Base-by-base conservation (phyloP, 2,888 invertebrate species). In the Parasteatoda lunata region DNA sequence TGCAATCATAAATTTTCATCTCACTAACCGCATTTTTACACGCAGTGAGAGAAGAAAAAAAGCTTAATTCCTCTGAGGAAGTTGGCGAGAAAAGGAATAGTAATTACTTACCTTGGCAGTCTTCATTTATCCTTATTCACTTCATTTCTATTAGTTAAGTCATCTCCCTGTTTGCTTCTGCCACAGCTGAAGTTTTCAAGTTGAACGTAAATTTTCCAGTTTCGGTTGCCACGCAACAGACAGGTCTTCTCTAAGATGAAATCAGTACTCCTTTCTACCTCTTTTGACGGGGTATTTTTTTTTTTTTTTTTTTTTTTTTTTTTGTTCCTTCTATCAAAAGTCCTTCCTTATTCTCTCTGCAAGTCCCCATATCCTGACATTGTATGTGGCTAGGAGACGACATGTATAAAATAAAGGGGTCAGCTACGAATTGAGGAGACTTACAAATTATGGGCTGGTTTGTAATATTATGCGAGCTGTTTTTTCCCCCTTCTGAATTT, bases 151-250 rank as follows among this genome's bases (percentile, higher is more conserved):
- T 48, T 45, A 13, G 15, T 48, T 78, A 59, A 79, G 70, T 71
- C 70, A 71, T 77, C 48, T 71, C 59, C 59, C 59, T 9, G n/a
- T 72, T 72, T 64, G 66, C 68, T 66, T 49, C 52, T 65, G 30
- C 79, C 77, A 3, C 65, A 47, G 45, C 30, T n/a, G 59, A 59
- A 59, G 54, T 65, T 15, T 71, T 48, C 30, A 45, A 45, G 75
- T 54, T 49, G 68, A 69, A 75, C 75, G 54, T 70, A 76, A 54
- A 76, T 69, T 75, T 82, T 68, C 47, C 59, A 49, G 64, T 49
- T 30, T 30, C 30, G 30, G 82, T 82, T 82, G 76, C 82, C 54
- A 82, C 13, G 82, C 75, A 76, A 82, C 76, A 69, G 48, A 64
- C 48, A 49, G 49, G 5, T 49, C 51, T 54, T 70, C 69, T 52